A percentile compares a stretch with the other conserved stretches of the same genome.
Evolutionary conservation across 2,113 vertebrate genomes (phyloP).

Genomic region (Malurus elegans): DNA sequence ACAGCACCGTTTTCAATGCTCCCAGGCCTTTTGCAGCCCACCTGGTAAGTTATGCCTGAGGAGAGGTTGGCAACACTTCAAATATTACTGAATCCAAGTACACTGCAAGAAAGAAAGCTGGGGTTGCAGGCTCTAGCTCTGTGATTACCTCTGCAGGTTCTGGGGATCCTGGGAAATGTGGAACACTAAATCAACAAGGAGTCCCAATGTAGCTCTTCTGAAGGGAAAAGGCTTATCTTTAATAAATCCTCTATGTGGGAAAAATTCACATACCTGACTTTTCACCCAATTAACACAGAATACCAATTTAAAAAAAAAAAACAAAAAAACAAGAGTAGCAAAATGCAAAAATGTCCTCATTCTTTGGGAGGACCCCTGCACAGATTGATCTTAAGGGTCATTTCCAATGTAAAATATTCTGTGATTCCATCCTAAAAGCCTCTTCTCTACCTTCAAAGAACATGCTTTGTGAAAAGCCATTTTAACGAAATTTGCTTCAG

Average conservation of each 20-base stretch:
- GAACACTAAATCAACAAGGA: background rate
- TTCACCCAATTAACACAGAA: background rate
- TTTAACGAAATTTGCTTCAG: background rate
- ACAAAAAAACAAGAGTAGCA: background rate
- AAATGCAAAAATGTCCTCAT: background rate
- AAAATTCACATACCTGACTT: background rate
- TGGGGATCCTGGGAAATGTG: background rate
- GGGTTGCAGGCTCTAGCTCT: background rate
- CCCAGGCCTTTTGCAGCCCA: background rate
- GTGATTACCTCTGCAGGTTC: background rate
- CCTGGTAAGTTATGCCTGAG: background rate
- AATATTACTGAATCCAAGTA: background rate
- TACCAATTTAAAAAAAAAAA: background rate
- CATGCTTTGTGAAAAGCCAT: rapidly evolving
- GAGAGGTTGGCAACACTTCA: background rate
- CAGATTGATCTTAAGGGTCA: background rate
- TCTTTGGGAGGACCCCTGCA: background rate
- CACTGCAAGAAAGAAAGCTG: background rate
- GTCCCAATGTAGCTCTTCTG: background rate
- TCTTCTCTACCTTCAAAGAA: background rate
- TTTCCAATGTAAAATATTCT: background rate
- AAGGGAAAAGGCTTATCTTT: background rate
- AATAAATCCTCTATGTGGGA: background rate
- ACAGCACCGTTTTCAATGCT: background rate
- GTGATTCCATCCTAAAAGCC: background rate